A percentile compares a stretch with the other conserved stretches of the same genome.
phyloP scores from a whole-genome alignment of 1,140 invertebrate genomes.

The Orchesella cincta region DNA sequence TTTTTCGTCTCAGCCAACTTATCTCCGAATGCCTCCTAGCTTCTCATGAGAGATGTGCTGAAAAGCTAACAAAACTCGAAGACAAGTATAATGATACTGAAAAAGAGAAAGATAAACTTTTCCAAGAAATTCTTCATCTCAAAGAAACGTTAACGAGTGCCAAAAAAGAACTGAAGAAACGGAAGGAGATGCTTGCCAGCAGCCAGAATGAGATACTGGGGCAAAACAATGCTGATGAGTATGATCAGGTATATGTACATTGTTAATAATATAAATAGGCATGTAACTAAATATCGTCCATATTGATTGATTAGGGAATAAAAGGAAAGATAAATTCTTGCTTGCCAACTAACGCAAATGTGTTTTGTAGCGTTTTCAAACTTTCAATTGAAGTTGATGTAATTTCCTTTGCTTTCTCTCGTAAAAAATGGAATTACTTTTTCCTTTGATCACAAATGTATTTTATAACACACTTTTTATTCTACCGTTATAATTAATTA shows the following conservation, averaged over 20 bases:
- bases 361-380: no score
- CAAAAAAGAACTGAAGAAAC: slow-evolving; percentile 41
- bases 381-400: no score
- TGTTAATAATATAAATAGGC: no score
- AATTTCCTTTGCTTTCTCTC: no score
- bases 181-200: slow-evolving; percentile 38
- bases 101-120: slow-evolving; percentile 20
- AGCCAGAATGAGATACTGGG: slow-evolving; percentile 43
- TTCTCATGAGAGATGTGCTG: slow-evolving; percentile 23
- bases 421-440: no score
- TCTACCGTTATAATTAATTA: no score
- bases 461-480: no score
- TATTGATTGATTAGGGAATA: no score
- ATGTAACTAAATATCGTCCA: no score
- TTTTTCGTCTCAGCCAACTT: slow-evolving; percentile 43
- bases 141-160: slow-evolving; percentile 30
- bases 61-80: slow-evolving; percentile 14
- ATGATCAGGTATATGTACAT: slow-evolving; percentile 44
- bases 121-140: slow-evolving; percentile 35
- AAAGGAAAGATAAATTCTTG: no score
- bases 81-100: slow-evolving; percentile 2
- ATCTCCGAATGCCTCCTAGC: slow-evolving; percentile 39
- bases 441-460: no score
- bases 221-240: slow-evolving; percentile 42
- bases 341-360: no score